A percentile compares a stretch with the other conserved stretches of the same genome.
Evolutionary conservation across 2,888 invertebrate species (phyloP).

Genomic region (Lomographa bimaculata): DNA sequence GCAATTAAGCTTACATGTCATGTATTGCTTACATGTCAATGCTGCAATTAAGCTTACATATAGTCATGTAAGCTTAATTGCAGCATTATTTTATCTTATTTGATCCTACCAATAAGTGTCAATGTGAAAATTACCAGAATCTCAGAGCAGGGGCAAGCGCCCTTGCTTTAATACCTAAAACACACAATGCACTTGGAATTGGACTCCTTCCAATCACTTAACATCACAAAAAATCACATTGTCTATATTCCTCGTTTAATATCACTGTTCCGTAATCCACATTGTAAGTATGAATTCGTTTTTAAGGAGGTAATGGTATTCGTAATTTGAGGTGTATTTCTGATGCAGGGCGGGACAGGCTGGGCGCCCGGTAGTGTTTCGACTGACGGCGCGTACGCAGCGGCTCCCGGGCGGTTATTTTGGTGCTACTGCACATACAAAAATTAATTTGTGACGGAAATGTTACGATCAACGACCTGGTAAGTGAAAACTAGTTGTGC

Average conservation of each 20-base stretch:
- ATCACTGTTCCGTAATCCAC: conserved; percentile 34
- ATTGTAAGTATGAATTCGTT: conserved; percentile 29
- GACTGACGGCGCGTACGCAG: conserved; percentile 62
- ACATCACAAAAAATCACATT: conserved; percentile 44
- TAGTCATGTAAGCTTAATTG: too few species aligned
- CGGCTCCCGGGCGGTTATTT: conserved; percentile 79
- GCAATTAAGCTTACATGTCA: too few species aligned
- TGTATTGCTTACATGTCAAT: too few species aligned
- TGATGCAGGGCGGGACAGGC: conserved; percentile 54
- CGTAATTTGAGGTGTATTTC: conserved; percentile 43
- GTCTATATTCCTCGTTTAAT: conserved; percentile 39
- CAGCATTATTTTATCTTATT: too few species aligned
- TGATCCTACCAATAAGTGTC: too few species aligned
- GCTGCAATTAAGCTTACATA: too few species aligned
- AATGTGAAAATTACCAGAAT: conserved; percentile 54
- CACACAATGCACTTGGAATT: conserved; percentile 65
- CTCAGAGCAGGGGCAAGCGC: conserved; percentile 42
- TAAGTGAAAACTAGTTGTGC: conserved; percentile 51
- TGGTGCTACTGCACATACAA: conserved; percentile 77
- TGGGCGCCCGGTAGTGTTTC: conserved; percentile 52
- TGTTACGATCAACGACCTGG: conserved; percentile 82
- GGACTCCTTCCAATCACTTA: conserved; percentile 59
- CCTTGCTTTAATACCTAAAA: conserved; percentile 51
- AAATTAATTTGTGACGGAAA: conserved; percentile 78
- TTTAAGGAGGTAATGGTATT: conserved; percentile 38